Conservation (phyloP, 2,888 invertebrate genomes). For the Actias luna region DNA sequence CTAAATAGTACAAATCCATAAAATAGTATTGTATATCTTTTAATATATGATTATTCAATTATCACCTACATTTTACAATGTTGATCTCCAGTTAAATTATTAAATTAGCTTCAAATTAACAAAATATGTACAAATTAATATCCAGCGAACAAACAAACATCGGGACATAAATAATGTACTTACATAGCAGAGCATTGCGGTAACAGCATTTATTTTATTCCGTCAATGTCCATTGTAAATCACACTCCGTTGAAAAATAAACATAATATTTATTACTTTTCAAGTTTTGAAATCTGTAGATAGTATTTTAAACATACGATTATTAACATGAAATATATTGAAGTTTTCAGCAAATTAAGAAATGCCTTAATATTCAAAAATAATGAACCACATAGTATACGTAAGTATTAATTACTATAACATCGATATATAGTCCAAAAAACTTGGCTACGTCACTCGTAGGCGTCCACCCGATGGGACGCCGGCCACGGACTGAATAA, state of each 20-base stretch:
- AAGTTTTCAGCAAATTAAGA: too few species aligned
- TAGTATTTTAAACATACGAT: not conserved
- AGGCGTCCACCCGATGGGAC: not conserved
- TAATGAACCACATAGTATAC: too few species aligned
- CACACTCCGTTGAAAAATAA: constrained; percentile 19
- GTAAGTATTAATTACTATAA: not conserved
- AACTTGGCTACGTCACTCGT: not conserved
- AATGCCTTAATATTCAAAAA: too few species aligned
- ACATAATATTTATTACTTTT: not conserved
- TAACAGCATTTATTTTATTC: constrained; percentile 41
- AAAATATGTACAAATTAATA: not conserved
- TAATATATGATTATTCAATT: too few species aligned
- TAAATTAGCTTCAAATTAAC: too few species aligned
- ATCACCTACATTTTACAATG: too few species aligned
- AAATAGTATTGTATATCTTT: too few species aligned
- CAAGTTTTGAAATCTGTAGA: not conserved
- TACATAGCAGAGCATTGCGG: constrained; percentile 75
- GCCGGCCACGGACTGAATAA: not conserved
- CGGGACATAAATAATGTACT: constrained; percentile 36
- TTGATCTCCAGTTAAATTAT: too few species aligned
- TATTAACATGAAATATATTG: not conserved
- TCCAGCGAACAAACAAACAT: not conserved
- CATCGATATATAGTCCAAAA: not conserved
- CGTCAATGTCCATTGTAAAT: constrained; percentile 30
- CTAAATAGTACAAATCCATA: too few species aligned